Evolutionary conservation across 2,888 invertebrate genomes (phyloP), one percentile per base, ranked within the genome.

Genomic region (Plagiodera versicolora): DNA sequence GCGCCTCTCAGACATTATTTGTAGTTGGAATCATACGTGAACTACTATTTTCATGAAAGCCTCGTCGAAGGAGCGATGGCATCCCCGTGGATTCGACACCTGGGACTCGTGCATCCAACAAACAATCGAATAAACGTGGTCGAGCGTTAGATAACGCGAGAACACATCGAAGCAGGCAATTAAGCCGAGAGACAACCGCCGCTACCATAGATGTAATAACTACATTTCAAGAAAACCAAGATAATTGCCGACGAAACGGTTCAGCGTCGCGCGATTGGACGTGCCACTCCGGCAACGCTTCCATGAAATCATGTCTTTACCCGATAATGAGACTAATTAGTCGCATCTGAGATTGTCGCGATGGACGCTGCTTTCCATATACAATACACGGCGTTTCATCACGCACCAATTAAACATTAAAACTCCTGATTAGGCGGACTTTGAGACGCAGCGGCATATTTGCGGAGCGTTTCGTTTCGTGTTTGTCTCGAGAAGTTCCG

Each of bases 271-370:
- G 67, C 74, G 74, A 74, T 74, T 74, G 74, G 74, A 70, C 73
- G 71, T 69, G 67, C 65, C 65, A 60, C 47, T 61, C 56, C 58
- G 61, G 68, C 70, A 67, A 71, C 72, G 73, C 70, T 76, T 75
- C 76, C 74, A 70, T 74, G 76, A 75, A 75, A 71, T 71, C 72
- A 69, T 72, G 72, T 72, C 70, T 69, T 73, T 72, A 72, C 71
- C 73, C 70, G 74, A 72, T 76, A 76, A 76, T 75, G 75, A 72
- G 71, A 60, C 75, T 75, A 76, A 76, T 76, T 76, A 75, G 75
- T 67, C 68, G 70, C 67, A 72, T 75, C 76, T 70, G 76, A 74
- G 76, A 76, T 76, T 76, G 75, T 73, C 76, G 74, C 75, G 74
- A 76, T 75, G 76, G 74, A 73, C 68, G 73, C 74, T 73, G 71